Evolutionary conservation across 2,113 vertebrate genomes (phyloP).

Genomic region (Prunella fulvescens): DNA sequence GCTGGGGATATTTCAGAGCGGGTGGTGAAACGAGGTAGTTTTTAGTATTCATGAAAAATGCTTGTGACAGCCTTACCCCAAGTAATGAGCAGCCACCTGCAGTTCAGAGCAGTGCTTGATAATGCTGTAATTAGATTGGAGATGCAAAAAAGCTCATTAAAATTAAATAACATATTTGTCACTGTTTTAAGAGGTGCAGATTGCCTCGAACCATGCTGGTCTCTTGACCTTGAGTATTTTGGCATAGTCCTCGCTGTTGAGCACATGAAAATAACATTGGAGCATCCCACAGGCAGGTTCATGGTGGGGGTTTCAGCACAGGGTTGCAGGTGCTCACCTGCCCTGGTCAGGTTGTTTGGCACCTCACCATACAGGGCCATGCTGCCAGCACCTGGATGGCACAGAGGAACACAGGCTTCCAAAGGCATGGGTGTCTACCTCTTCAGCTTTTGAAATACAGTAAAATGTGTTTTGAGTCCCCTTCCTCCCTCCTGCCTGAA

Average conservation of each 20-base stretch:
- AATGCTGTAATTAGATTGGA: conserved; percentile 83
- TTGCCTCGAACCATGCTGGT: conserved; percentile 74
- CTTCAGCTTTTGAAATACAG: neutral
- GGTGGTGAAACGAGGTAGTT: conserved; percentile 57
- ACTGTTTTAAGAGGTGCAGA: conserved; percentile 80
- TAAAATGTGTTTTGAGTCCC: neutral
- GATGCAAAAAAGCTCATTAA: conserved; percentile 84
- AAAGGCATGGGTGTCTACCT: neutral
- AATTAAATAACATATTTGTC: conserved; percentile 84
- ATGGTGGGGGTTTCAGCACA: fast-evolving
- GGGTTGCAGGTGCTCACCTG: neutral
- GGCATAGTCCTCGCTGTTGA: conserved; percentile 45
- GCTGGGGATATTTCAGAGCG: neutral
- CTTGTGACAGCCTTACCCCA: conserved; percentile 69
- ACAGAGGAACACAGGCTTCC: fast-evolving
- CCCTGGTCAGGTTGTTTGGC: fast-evolving
- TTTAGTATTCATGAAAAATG: conserved; percentile 79
- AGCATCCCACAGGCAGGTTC: neutral
- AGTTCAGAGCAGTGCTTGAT: conserved; percentile 80
- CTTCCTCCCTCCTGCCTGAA: neutral
- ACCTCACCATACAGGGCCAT: fast-evolving
- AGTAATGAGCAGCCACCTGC: conserved; percentile 80
- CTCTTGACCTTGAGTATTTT: conserved; percentile 79
- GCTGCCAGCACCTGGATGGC: neutral
- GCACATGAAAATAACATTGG: neutral